phyloP scores from a whole-genome alignment of 2,888 invertebrate species.

The Rambutsinella grinnellia region DNA sequence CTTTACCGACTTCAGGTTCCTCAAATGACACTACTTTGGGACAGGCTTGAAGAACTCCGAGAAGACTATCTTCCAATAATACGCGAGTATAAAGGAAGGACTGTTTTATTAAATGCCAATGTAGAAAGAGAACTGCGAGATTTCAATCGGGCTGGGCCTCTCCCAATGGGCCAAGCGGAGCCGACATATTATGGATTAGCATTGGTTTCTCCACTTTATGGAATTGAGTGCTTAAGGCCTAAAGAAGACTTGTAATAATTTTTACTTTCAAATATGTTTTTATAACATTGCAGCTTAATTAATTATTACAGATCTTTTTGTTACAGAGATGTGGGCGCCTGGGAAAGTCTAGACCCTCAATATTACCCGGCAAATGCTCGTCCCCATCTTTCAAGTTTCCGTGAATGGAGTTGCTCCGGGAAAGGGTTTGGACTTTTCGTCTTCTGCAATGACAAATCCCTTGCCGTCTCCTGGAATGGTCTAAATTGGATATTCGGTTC shows the following conservation, averaged over 20 bases:
- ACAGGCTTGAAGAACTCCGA: not conserved
- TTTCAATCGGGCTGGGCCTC: too few species aligned
- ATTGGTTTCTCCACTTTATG: slow-evolving; percentile 20
- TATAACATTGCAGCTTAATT: too few species aligned
- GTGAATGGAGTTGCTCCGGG: slow-evolving; percentile 12
- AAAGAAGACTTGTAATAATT: too few species aligned
- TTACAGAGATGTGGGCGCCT: not conserved
- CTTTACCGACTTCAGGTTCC: slow-evolving; percentile 9
- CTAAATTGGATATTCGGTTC: slow-evolving; percentile 21
- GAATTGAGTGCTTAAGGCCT: slow-evolving; percentile 16
- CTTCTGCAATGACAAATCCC: slow-evolving; percentile 13
- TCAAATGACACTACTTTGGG: slow-evolving; percentile 13
- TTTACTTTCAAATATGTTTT: too few species aligned
- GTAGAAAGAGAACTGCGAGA: not conserved
- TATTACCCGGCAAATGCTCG: not conserved
- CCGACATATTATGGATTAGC: slow-evolving; percentile 18
- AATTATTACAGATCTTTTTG: too few species aligned
- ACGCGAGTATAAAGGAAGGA: slow-evolving; percentile 11
- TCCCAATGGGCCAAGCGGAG: not conserved
- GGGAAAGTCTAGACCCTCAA: slow-evolving; percentile 6
- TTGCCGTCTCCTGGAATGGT: slow-evolving; percentile 30
- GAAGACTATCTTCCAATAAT: slow-evolving; percentile 9
- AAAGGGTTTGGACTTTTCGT: slow-evolving; percentile 29
- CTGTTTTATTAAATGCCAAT: not conserved
- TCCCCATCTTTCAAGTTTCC: not conserved